Evolutionary conservation across 2,888 invertebrate species (phyloP).

Genomic region (Galeruca laticollis): DNA sequence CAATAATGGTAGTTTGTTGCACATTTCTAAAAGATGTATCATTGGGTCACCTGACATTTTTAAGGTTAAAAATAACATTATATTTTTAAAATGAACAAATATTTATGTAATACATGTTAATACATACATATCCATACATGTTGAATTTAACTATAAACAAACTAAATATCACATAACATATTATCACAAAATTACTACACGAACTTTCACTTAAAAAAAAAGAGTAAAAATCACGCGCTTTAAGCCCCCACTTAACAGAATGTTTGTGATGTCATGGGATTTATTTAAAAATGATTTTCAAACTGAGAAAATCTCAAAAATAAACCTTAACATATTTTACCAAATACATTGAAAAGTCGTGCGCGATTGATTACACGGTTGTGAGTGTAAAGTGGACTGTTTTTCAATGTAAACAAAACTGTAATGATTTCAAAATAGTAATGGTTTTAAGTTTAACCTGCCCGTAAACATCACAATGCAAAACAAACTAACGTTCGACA

Average conservation of each 20-base stretch:
- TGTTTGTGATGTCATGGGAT: constrained; percentile 1
- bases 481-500: constrained; percentile 28
- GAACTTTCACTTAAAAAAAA: constrained; percentile 1
- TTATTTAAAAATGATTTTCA: constrained; percentile 8
- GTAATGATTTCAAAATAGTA: constrained; percentile 13
- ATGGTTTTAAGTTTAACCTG: constrained; percentile 16
- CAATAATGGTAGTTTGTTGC: no score
- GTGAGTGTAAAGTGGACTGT: constrained; percentile 17
- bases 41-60: neutral
- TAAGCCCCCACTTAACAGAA: neutral
- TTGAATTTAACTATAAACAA: constrained; percentile 29
- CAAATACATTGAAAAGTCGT: constrained; percentile 21
- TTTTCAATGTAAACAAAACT: constrained; percentile 11
- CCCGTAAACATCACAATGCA: constrained; percentile 17
- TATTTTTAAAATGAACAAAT: no score
- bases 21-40: neutral
- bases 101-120: neutral
- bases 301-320: constrained; percentile 27
- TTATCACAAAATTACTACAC: constrained; percentile 24
- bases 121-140: constrained; percentile 56
- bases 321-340: constrained; percentile 23
- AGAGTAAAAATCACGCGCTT: neutral
- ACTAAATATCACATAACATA: constrained; percentile 35
- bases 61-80: neutral
- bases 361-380: constrained; percentile 19